Base-by-base conservation (phyloP, 2,888 invertebrate species). In the Yponomeuta malinellus region DNA sequence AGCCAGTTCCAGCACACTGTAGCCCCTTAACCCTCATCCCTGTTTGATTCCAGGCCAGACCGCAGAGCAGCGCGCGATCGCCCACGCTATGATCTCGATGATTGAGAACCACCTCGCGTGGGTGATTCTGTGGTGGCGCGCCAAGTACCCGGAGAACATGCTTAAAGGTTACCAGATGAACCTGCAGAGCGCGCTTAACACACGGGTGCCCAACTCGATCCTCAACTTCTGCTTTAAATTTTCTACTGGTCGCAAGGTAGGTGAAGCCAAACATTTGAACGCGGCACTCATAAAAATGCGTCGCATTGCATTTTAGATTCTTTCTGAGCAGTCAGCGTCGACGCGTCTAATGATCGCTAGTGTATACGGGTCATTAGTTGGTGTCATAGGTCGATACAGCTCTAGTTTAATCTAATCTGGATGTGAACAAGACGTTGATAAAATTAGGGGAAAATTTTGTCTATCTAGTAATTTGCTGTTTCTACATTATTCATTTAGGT, bases 21-120 rank as follows among this genome's bases (percentile, higher is more conserved):
- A n/a, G n/a, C n/a, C n/a, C n/a, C n/a, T n/a, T 65, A 10, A 33
- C 10, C 33, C 23, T 10, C 65, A 33, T 65, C 15, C 23, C 15
- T 59, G 52, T 10, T 29, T 63, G 69, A 48, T 67, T 73, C 37
- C 79, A 93, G 95, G 94, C 65, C 93, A 98, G 76, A 96, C 96
- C 73, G 92, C 95, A 76, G 97, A 97, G 83, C 98, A 98, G 87
- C 95, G 96, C 76, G 97, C 96, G 83, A 94, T 97, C 73, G 95
- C 97, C 33, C 97, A 98, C 89, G 98, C 98, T 72, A 97, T 97
- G 93, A 96, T 97, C 83, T 97, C 97, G 74, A 98, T 98, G 97
- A 95, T 98, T 79, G 98, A 98, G 89, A 98, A 98, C 85, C 97
- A 98, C 86, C 94, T 98, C 65, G 95, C 96, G 72, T 98, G 98